A percentile compares a stretch with the other conserved stretches of the same genome.
Evolutionary conservation across 2,113 vertebrate species (phyloP).

Genomic region (Sardina pilchardus): DNA sequence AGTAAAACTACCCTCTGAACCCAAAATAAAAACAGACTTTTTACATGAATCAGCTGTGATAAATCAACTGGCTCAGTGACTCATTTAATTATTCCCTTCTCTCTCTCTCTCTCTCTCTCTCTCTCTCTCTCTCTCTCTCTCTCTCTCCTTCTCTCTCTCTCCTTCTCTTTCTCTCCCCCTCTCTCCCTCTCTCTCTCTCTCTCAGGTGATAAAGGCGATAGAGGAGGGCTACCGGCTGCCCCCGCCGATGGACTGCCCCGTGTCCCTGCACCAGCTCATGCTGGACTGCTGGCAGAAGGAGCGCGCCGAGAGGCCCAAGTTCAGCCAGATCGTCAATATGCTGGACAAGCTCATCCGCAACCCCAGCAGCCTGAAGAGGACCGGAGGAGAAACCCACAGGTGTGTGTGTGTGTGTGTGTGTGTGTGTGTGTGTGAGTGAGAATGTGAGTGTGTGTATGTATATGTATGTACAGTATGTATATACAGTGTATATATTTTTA

Average conservation of each 20-base stretch:
- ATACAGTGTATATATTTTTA: too few species aligned
- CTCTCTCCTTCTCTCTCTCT: background rate
- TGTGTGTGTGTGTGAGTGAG: too few species aligned
- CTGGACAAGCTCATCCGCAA: slow-evolving; percentile 98
- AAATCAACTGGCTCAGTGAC: too few species aligned
- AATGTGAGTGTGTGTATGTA: too few species aligned
- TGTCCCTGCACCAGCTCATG: slow-evolving; percentile 95
- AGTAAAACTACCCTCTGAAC: background rate
- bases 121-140: slow-evolving; percentile 12
- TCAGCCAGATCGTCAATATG: slow-evolving; percentile 98
- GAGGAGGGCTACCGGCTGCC: slow-evolving; percentile 95
- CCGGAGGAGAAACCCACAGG: slow-evolving; percentile 87
- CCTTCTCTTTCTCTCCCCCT: background rate
- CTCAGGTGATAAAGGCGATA: slow-evolving; percentile 95
- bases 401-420: slow-evolving; percentile 46
- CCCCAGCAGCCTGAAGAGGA: slow-evolving; percentile 92
- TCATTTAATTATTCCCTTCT: too few species aligned
- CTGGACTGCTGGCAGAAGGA: slow-evolving; percentile 97
- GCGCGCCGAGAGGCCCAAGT: slow-evolving; percentile 90
- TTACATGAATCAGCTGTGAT: background rate
- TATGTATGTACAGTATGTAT: too few species aligned
- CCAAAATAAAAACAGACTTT: background rate
- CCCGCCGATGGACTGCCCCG: slow-evolving; percentile 95
- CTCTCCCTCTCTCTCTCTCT: background rate
- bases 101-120: background rate